These are phyloP conservation scores for Pocillopora meandrina DNA, from an alignment of 92 coral and sea anemone species.

Conservation along the genomic window DNA sequence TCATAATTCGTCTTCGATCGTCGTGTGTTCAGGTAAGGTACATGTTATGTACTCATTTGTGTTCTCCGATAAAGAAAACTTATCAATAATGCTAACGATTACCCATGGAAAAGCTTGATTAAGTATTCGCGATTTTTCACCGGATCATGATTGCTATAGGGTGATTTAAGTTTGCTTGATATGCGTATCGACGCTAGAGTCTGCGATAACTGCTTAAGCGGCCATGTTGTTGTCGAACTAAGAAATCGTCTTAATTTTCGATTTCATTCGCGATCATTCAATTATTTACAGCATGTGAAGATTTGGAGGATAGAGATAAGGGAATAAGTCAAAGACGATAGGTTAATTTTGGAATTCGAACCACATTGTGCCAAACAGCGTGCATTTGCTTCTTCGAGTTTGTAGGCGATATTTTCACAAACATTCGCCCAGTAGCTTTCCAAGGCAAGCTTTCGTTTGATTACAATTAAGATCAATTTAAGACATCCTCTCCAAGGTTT, in stretches of 20 bases:
- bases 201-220: not conserved
- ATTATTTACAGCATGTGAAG: not conserved
- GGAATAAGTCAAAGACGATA: not conserved
- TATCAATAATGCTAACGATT: not conserved
- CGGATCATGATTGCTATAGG: not conserved
- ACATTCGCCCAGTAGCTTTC: not conserved
- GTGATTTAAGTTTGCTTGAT: not conserved
- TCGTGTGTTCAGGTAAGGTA: conserved; percentile 47
- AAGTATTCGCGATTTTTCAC: not conserved
- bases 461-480: not conserved
- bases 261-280: not conserved
- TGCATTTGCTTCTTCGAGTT: not conserved
- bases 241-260: conserved; percentile 11
- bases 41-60: not conserved
- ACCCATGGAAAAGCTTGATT: too few species aligned
- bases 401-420: not conserved
- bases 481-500: not conserved
- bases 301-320: not conserved
- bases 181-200: not conserved
- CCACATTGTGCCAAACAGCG: not conserved
- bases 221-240: conserved; percentile 25
- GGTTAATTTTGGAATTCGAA: not conserved
- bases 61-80: not conserved
- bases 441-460: not conserved
- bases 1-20: conserved; percentile 58